Percentiles rank a stretch among this genome's conserved stretches.
Conservation (phyloP, 2,113 vertebrate genomes). For the Gobio gobio region DNA sequence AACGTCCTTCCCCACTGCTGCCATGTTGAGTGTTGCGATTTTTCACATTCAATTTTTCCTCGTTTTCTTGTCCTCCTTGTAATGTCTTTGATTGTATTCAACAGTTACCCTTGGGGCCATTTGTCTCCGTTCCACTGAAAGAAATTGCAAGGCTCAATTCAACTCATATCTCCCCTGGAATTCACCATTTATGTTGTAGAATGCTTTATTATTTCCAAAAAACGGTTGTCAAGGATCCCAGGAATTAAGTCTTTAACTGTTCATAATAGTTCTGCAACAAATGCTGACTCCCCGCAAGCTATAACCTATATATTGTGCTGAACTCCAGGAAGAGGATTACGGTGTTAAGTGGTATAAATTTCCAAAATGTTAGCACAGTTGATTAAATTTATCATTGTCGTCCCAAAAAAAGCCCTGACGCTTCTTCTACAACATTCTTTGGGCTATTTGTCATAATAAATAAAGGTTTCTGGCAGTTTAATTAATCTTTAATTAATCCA, state of each 20-base stretch:
- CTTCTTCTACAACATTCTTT: constrained; percentile 31
- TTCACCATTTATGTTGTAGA: constrained; percentile 12
- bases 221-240: neutral
- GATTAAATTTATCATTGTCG: constrained; percentile 75
- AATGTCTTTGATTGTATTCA: constrained; percentile 10
- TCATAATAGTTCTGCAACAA: neutral
- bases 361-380: constrained; percentile 58
- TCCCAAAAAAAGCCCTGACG: constrained; percentile 43
- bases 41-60: neutral
- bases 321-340: constrained; percentile 68
- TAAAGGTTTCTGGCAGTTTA: constrained; percentile 62
- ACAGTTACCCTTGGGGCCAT: neutral
- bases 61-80: neutral
- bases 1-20: neutral
- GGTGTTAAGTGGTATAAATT: constrained; percentile 61
- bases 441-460: constrained; percentile 58
- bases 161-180: constrained; percentile 6
- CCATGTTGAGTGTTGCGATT: neutral
- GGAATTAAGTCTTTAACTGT: neutral
- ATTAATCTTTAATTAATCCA: constrained; percentile 70
- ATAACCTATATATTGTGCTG: constrained; percentile 65
- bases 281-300: neutral
- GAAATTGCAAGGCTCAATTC: neutral
- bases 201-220: constrained; percentile 4
- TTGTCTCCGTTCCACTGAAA: neutral